Conservation (phyloP, 2,113 vertebrate species). For the Heliornis fulica region DNA sequence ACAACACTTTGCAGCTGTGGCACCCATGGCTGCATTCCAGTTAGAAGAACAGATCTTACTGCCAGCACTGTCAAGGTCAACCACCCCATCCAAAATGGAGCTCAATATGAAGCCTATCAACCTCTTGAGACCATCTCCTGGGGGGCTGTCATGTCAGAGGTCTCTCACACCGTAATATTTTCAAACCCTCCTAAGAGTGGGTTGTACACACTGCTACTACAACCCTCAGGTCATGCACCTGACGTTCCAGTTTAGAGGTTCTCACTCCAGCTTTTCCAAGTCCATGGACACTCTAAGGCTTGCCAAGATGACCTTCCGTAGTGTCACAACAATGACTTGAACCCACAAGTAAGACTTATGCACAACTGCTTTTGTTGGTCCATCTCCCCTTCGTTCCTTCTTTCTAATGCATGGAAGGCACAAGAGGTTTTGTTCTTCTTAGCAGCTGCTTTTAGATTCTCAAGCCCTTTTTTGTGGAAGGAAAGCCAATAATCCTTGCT, state of each 20-base stretch:
- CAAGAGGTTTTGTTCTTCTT: not conserved
- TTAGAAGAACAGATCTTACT: not conserved
- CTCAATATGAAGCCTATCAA: not conserved
- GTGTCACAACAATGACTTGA: not conserved
- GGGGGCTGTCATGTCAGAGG: accelerated
- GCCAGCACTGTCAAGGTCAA: accelerated
- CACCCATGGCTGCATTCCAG: accelerated
- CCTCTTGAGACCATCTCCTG: not conserved
- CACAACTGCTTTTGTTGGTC: not conserved
- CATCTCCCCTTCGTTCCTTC: not conserved
- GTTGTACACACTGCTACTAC: not conserved
- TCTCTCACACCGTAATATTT: not conserved
- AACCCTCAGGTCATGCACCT: no score
- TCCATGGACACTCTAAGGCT: not conserved
- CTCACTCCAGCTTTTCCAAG: not conserved
- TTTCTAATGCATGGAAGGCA: not conserved
- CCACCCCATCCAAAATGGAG: accelerated
- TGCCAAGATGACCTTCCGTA: not conserved
- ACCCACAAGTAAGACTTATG: not conserved
- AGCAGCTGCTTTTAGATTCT: not conserved
- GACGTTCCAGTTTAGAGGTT: accelerated
- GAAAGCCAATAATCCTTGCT: accelerated
- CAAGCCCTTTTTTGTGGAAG: not conserved
- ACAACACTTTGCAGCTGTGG: accelerated
- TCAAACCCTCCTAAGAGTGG: not conserved